A percentile compares a stretch with the other conserved stretches of the same genome.
phyloP scores from a whole-genome alignment of 2,797 vertebrate genomes.

The Pteropus rufus region DNA sequence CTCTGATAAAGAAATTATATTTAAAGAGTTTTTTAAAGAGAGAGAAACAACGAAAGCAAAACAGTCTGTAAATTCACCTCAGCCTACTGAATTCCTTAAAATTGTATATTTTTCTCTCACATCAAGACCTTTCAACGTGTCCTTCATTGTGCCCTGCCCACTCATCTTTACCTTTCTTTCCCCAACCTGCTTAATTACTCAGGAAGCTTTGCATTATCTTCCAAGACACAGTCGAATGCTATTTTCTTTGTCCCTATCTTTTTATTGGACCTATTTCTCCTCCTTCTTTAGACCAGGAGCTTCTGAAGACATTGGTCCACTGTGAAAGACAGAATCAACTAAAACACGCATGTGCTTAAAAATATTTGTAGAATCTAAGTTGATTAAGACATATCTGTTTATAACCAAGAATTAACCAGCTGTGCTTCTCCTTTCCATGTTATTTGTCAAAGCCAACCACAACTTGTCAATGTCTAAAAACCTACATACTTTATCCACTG shows the following conservation, averaged over 20 bases:
- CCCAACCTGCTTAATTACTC: not conserved
- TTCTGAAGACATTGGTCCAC: not conserved
- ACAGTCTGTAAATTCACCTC: not conserved
- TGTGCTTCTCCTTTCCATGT: not conserved
- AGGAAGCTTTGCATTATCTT: not conserved
- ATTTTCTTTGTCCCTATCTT: not conserved
- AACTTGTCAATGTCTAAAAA: not conserved
- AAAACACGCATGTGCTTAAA: not conserved
- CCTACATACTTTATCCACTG: not conserved
- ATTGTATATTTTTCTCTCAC: not conserved
- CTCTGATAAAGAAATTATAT: not conserved
- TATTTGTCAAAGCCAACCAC: not conserved
- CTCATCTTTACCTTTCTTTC: not conserved
- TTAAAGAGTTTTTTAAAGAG: not conserved
- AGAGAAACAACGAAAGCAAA: not conserved
- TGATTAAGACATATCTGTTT: not conserved
- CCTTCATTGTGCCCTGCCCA: not conserved
- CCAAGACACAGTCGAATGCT: not conserved
- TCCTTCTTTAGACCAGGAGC: not conserved
- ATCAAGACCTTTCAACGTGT: not conserved
- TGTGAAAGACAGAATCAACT: not conserved
- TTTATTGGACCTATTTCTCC: not conserved
- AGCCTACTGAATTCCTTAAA: not conserved
- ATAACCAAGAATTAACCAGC: not conserved
- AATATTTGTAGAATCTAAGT: not conserved